Evolutionary conservation across 2,888 invertebrate species (phyloP).

Genomic region (Macaria liturata): DNA sequence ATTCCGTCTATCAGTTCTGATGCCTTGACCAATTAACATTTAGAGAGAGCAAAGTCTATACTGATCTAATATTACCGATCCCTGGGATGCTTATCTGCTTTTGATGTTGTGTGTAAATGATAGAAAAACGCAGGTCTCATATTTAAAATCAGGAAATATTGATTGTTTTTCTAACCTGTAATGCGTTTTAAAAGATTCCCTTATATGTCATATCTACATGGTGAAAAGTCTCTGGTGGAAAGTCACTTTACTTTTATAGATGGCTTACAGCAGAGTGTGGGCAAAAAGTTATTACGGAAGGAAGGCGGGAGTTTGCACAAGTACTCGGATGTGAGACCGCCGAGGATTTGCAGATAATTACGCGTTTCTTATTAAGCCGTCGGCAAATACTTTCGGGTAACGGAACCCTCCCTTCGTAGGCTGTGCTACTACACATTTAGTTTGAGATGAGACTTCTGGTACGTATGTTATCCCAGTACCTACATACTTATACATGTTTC

Average conservation of each 20-base stretch:
- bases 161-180: no score
- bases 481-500: no score
- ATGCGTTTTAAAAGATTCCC: no score
- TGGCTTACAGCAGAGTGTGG: conserved; percentile 42
- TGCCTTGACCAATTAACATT: no score
- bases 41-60: conserved; percentile 5
- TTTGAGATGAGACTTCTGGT: conserved; percentile 8
- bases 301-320: conserved; percentile 60
- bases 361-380: conserved; percentile 66
- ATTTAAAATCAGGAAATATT: no score
- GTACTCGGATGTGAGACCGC: conserved; percentile 54
- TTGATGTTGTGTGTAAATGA: no score
- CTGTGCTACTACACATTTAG: conserved; percentile 10
- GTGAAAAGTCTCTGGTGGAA: conserved; percentile 12
- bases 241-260: conserved; percentile 39
- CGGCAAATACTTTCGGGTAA: conserved; percentile 56
- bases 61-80: not conserved
- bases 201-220: no score
- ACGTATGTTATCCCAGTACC: no score
- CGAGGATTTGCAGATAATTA: conserved; percentile 66
- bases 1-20: no score
- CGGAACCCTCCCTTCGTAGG: conserved; percentile 11
- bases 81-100: no score
- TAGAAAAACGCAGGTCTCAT: no score
- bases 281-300: conserved; percentile 58